Percentiles rank a stretch among this genome's conserved stretches.
Conservation (phyloP, 1,140 invertebrate genomes). For the Liolophura sinensis region DNA sequence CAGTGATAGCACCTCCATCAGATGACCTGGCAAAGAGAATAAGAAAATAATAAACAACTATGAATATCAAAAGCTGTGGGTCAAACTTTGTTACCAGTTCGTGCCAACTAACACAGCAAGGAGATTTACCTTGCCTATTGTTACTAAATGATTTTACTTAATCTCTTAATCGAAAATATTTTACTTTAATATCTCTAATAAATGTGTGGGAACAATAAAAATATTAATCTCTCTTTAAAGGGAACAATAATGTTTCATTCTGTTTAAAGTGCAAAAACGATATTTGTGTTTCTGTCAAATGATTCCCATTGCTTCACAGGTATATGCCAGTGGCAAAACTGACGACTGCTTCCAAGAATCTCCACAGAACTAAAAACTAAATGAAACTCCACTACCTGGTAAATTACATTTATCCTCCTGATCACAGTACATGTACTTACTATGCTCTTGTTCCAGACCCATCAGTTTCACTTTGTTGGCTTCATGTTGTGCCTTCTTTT, state of each 20-base stretch:
- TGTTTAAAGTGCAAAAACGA: too few species aligned
- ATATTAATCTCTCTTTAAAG: too few species aligned
- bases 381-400: neutral
- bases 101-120: neutral
- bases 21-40: constrained; percentile 30
- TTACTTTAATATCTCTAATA: too few species aligned
- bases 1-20: constrained; percentile 37
- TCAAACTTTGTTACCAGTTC: neutral
- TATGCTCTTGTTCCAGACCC: constrained; percentile 91
- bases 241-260: too few species aligned
- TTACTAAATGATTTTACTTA: neutral
- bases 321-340: neutral
- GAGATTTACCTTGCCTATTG: constrained; percentile 58
- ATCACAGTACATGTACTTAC: constrained; percentile 65
- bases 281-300: neutral
- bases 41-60: neutral
- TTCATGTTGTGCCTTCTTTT: constrained; percentile 61
- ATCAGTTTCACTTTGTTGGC: constrained; percentile 77
- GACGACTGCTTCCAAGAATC: neutral
- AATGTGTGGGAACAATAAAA: too few species aligned
- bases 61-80: neutral
- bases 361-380: neutral
- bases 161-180: neutral
- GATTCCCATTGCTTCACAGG: neutral
- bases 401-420: neutral